Evolutionary conservation across 2,797 vertebrate species (phyloP).

Genomic region (Sciurus carolinensis): DNA sequence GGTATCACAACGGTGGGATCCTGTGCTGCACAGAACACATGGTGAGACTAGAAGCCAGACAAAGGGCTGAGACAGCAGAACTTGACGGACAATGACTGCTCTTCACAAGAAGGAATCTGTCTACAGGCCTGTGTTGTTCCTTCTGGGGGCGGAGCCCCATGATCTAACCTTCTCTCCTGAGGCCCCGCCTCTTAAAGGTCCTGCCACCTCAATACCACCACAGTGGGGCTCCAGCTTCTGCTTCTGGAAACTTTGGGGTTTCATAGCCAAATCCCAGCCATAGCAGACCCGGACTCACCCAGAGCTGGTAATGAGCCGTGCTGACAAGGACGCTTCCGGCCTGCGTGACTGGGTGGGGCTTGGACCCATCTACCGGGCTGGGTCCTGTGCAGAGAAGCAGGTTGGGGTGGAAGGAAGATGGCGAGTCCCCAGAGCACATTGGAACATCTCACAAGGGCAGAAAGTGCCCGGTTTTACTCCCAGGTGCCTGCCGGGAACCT

Average conservation of each 20-base stretch:
- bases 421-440: fast-evolving
- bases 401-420: not conserved
- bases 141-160: not conserved
- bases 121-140: too few species aligned
- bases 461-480: too few species aligned
- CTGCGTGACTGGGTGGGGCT: not conserved
- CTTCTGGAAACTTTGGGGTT: too few species aligned
- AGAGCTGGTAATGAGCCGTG: not conserved
- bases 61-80: not conserved
- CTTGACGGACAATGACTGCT: too few species aligned
- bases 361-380: not conserved
- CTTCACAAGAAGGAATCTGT: not conserved
- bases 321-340: not conserved
- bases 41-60: not conserved
- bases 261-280: too few species aligned
- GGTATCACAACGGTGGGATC: not conserved
- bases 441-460: not conserved
- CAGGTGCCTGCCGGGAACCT: too few species aligned
- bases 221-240: too few species aligned
- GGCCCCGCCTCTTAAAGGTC: too few species aligned
- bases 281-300: too few species aligned
- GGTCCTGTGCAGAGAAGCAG: not conserved
- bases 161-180: too few species aligned
- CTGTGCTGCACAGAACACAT: not conserved
- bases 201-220: too few species aligned